Percentiles rank a stretch among this genome's conserved stretches.
Evolutionary conservation across 35 echinoderm and acorn worm species (phyloP).

Genomic region (Hemicentrotus pulcherrimus): DNA sequence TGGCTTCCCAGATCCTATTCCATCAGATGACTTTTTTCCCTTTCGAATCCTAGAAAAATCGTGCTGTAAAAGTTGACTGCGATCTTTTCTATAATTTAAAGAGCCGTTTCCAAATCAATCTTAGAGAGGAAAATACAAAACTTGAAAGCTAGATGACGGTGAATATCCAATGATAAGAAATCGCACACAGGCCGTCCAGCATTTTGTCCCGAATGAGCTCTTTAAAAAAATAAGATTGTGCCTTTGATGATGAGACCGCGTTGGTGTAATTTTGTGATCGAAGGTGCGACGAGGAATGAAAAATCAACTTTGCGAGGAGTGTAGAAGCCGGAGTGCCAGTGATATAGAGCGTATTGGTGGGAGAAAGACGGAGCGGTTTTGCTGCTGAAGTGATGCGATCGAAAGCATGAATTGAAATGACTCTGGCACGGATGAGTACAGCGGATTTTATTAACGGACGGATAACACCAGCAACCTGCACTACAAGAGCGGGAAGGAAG

Average conservation of each 20-base stretch:
- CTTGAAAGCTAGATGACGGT: neutral
- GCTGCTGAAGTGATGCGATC: neutral
- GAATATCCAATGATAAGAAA: neutral
- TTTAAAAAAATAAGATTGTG: neutral
- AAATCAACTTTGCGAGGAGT: neutral
- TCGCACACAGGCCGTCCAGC: neutral
- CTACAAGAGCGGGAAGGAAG: neutral
- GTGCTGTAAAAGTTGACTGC: neutral
- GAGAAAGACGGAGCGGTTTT: neutral
- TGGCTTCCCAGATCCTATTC: neutral
- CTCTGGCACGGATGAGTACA: neutral
- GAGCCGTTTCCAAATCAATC: neutral
- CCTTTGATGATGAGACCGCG: neutral
- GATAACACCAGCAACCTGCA: neutral
- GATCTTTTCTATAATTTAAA: neutral
- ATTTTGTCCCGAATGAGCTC: neutral
- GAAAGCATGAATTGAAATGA: constrained; percentile 2
- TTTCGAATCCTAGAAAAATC: neutral
- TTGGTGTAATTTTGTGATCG: neutral
- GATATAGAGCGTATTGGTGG: neutral
- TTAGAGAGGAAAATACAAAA: neutral
- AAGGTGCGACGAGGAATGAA: neutral
- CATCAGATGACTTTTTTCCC: neutral
- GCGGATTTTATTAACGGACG: constrained; percentile 5
- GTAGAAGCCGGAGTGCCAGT: neutral